These are phyloP conservation scores for Platygyra sinensis DNA, from an alignment of 64 coral and sea anemone genomes.

Conservation along the genomic window DNA sequence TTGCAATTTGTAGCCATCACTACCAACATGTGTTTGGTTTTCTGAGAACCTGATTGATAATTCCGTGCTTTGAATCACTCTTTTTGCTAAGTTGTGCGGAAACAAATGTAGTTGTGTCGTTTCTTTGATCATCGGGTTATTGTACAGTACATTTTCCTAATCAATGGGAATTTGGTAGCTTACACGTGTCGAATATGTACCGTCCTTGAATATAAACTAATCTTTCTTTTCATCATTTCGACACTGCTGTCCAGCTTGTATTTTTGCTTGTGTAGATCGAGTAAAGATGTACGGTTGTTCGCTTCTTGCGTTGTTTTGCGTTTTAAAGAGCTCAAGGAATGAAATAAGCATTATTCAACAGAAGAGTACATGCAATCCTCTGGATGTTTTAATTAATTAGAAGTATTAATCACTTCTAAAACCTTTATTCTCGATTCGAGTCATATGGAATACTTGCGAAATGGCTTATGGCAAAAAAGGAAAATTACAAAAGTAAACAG, in stretches of 20 bases:
- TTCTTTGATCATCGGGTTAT: neutral
- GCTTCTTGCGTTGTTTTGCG: neutral
- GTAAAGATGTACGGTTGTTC: neutral
- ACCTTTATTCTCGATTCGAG: too few relatives aligned
- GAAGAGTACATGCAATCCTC: neutral
- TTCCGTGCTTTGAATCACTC: neutral
- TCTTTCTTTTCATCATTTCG: neutral
- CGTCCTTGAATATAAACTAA: neutral
- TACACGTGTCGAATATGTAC: neutral
- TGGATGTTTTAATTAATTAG: too few relatives aligned
- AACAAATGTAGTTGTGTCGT: neutral
- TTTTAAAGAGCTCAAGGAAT: neutral
- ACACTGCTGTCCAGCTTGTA: neutral
- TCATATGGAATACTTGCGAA: too few relatives aligned
- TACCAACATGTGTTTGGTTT: neutral
- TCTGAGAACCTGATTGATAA: neutral
- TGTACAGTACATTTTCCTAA: neutral
- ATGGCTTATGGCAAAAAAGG: too few relatives aligned
- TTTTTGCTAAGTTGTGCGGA: neutral
- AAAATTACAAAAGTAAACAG: too few relatives aligned
- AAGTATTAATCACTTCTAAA: too few relatives aligned
- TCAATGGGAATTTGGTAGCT: neutral
- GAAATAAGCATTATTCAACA: neutral
- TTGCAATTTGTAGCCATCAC: neutral
- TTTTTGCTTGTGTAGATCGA: neutral